These are phyloP conservation scores for Aphidoletes aphidimyza DNA, from an alignment of 2,888 invertebrate species.

Conservation along the genomic window DNA sequence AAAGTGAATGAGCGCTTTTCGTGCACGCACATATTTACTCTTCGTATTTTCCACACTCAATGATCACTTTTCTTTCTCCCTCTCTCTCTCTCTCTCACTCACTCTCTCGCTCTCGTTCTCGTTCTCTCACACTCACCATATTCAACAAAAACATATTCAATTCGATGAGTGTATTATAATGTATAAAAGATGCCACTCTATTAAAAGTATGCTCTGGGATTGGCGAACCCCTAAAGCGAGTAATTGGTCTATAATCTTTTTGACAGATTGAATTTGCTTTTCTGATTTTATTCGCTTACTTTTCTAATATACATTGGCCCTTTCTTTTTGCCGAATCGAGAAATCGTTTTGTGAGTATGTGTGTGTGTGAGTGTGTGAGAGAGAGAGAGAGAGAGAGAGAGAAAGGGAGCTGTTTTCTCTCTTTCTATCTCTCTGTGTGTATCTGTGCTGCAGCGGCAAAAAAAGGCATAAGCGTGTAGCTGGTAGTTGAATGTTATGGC, in stretches of 20 bases:
- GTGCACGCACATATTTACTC: background rate
- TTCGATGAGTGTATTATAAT: constrained; percentile 49
- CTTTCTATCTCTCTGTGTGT: too few relatives aligned
- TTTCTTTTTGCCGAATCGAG: background rate
- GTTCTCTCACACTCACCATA: background rate
- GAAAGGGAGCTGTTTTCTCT: too few relatives aligned
- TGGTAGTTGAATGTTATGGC: background rate
- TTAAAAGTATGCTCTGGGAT: constrained; percentile 55
- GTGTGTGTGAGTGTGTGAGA: too few relatives aligned
- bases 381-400: too few relatives aligned
- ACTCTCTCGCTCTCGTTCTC: background rate
- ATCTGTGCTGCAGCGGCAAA: too few relatives aligned
- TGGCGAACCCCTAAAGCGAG: constrained; percentile 59
- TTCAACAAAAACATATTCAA: constrained; percentile 14
- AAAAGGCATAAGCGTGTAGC: background rate
- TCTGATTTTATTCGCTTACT: constrained; percentile 54
- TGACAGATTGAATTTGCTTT: constrained; percentile 67
- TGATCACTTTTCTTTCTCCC: background rate
- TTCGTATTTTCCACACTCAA: too few relatives aligned
- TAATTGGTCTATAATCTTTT: constrained; percentile 68
- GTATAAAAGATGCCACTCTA: constrained; percentile 55
- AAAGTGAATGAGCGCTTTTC: background rate
- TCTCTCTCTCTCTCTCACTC: background rate
- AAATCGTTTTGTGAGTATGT: background rate
- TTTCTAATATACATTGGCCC: constrained; percentile 50